Percentiles rank a stretch among this genome's conserved stretches.
phyloP scores from a whole-genome alignment of 92 coral and sea anemone genomes.

The Zoanthus sansibaricus region DNA sequence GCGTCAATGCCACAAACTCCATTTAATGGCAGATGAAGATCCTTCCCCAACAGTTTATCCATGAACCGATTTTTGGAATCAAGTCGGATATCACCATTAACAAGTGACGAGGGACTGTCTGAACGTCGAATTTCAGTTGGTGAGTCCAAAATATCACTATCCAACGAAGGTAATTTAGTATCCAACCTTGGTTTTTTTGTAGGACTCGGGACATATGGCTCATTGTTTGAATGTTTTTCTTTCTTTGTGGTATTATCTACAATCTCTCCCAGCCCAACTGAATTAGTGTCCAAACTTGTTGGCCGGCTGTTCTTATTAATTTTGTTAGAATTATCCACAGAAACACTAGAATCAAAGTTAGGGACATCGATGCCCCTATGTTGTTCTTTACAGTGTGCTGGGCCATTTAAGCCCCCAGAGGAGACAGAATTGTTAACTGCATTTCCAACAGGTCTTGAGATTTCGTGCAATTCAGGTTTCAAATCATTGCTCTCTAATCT shows the following conservation, averaged over 20 bases:
- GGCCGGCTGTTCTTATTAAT: slow-evolving; percentile 3
- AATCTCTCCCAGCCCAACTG: slow-evolving; percentile 19
- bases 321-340: slow-evolving; percentile 6
- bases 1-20: slow-evolving; percentile 89
- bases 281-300: slow-evolving; percentile 1
- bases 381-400: slow-evolving; percentile 30
- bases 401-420: slow-evolving; percentile 14
- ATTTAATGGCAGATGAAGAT: slow-evolving; percentile 83
- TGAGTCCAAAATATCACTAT: slow-evolving; percentile 62
- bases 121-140: slow-evolving; percentile 63
- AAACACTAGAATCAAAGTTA: slow-evolving; percentile 4
- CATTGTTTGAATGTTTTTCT: slow-evolving; percentile 21
- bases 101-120: slow-evolving; percentile 74
- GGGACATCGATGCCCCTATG: slow-evolving; percentile 5
- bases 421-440: slow-evolving; percentile 25
- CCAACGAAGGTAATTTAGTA: slow-evolving; percentile 49
- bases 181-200: slow-evolving; percentile 75
- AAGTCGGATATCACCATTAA: slow-evolving; percentile 81
- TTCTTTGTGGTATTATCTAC: slow-evolving; percentile 7
- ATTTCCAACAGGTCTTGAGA: slow-evolving; percentile 15
- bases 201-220: slow-evolving; percentile 44
- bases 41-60: slow-evolving; percentile 87
- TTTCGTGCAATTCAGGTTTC: not conserved
- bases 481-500: slow-evolving; percentile 18
- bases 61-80: slow-evolving; percentile 82